phyloP scores from a whole-genome alignment of 2,888 invertebrate genomes.

The Craniophora ligustri region DNA sequence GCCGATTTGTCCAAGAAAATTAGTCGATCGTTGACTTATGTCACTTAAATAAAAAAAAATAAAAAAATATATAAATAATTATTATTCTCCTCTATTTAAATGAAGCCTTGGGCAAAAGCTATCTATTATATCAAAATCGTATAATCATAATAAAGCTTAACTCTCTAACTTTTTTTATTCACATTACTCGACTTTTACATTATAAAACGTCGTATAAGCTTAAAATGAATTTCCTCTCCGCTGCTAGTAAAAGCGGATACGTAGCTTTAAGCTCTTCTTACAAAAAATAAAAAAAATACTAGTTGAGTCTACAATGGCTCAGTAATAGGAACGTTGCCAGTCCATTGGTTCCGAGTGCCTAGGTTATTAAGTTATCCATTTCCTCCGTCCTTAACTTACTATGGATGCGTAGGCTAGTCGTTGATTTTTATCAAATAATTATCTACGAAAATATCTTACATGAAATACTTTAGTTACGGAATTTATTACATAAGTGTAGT shows the following conservation, averaged over 20 bases:
- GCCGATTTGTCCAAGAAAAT: too few relatives aligned
- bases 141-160: too few relatives aligned
- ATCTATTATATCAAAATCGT: too few relatives aligned
- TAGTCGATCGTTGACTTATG: too few relatives aligned
- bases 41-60: too few relatives aligned
- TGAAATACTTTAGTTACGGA: constrained; percentile 20
- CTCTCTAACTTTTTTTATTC: background rate
- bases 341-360: constrained; percentile 29
- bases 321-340: constrained; percentile 36
- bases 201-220: background rate
- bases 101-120: too few relatives aligned
- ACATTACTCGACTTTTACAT: background rate
- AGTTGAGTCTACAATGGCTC: constrained; percentile 23
- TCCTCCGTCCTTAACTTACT: constrained; percentile 17
- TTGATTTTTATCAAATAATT: constrained; percentile 16
- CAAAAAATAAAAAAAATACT: constrained; percentile 14
- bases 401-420: background rate
- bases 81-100: too few relatives aligned
- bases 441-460: constrained; percentile 5
- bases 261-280: constrained; percentile 9
- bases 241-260: constrained; percentile 6
- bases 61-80: too few relatives aligned
- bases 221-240: constrained; percentile 5
- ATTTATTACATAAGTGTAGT: constrained; percentile 13
- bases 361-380: constrained; percentile 33